These are phyloP conservation scores for Gibbula magus DNA, from an alignment of 2,888 invertebrate species.

Conservation along the genomic window DNA sequence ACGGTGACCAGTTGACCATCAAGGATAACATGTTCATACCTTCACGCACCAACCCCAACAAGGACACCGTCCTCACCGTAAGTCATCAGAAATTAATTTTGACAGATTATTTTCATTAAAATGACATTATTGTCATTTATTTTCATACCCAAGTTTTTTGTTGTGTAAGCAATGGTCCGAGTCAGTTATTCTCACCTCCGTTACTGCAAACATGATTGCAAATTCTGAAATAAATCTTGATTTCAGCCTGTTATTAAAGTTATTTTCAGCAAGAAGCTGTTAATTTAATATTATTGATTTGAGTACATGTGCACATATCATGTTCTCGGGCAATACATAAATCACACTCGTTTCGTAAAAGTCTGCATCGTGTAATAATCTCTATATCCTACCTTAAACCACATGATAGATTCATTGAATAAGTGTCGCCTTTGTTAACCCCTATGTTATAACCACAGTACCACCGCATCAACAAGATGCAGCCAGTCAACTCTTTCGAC, in stretches of 20 bases:
- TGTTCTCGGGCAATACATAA: too few species aligned
- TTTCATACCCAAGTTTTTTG: background rate
- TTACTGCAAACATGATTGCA: too few species aligned
- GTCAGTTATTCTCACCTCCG: too few species aligned
- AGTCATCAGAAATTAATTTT: background rate
- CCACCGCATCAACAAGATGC: constrained; percentile 19
- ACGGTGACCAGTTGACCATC: constrained; percentile 27
- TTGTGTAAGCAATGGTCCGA: background rate
- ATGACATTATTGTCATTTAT: background rate
- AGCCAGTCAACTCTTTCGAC: constrained; percentile 44
- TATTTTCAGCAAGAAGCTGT: too few species aligned
- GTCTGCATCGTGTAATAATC: too few species aligned
- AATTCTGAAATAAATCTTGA: too few species aligned
- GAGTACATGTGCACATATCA: too few species aligned
- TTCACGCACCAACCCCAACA: constrained; percentile 32
- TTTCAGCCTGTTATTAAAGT: too few species aligned
- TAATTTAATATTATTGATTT: too few species aligned
- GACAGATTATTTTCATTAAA: background rate
- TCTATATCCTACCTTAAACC: too few species aligned
- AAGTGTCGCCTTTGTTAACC: background rate
- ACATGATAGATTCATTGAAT: too few species aligned
- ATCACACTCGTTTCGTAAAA: too few species aligned
- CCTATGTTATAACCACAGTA: constrained; percentile 26
- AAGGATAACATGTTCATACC: constrained; percentile 21
- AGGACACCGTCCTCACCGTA: constrained; percentile 46